These are phyloP conservation scores for Poeciliopsis turneri DNA, from an alignment of 2,797 vertebrate genomes.

Conservation along the genomic window DNA sequence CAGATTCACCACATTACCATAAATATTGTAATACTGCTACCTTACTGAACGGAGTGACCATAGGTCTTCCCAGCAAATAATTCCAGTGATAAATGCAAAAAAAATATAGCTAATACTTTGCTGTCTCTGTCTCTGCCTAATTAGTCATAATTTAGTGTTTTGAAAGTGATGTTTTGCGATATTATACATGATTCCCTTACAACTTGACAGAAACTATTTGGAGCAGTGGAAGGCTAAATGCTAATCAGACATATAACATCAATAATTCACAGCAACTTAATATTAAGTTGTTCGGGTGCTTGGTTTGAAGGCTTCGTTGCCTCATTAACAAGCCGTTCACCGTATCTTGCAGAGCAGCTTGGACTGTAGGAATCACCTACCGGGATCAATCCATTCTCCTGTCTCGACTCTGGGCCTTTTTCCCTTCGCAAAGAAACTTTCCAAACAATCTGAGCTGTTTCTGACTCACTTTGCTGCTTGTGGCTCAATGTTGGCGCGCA, in stretches of 20 bases:
- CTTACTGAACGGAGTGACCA: neutral
- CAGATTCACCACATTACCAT: neutral
- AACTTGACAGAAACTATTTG: neutral
- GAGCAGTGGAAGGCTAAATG: neutral
- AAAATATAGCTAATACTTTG: neutral
- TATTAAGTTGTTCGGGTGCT: neutral
- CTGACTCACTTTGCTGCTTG: too few species aligned
- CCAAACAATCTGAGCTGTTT: too few species aligned
- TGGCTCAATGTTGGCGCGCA: too few species aligned
- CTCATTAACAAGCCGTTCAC: too few species aligned
- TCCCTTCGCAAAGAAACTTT: too few species aligned
- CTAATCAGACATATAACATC: neutral
- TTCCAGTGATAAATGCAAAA: neutral
- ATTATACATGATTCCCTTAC: neutral
- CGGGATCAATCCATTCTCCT: too few species aligned
- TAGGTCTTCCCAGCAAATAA: neutral
- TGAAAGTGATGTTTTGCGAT: neutral
- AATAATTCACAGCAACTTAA: neutral
- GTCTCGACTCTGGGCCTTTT: too few species aligned
- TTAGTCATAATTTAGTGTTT: neutral
- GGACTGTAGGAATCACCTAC: too few species aligned
- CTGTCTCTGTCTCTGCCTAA: neutral
- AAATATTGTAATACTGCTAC: neutral
- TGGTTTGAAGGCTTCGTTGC: neutral
- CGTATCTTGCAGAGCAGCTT: too few species aligned